phyloP scores from a whole-genome alignment of 1,140 invertebrate genomes.

The Vollenhovia emeryi region DNA sequence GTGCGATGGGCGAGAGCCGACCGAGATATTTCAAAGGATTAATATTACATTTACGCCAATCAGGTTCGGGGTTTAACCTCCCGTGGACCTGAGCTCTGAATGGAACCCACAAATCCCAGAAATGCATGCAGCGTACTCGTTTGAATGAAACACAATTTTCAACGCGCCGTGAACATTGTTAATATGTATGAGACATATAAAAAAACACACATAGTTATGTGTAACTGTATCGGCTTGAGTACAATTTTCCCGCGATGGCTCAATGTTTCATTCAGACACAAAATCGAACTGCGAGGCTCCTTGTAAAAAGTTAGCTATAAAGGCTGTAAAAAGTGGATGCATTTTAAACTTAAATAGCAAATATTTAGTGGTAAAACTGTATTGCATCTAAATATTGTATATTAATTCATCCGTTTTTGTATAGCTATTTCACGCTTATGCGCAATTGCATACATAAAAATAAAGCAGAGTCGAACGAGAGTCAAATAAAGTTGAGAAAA shows the following conservation, averaged over 20 bases:
- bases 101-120: constrained; percentile 1
- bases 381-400: not conserved
- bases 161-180: not conserved
- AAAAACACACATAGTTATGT: not conserved
- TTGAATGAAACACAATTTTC: constrained; percentile 29
- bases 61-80: constrained; percentile 17
- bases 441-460: not conserved
- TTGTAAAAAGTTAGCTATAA: constrained; percentile 7
- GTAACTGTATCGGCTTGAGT: not conserved
- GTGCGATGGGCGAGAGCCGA: not conserved
- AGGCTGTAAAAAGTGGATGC: no score
- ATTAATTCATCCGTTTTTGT: not conserved
- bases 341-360: not conserved
- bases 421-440: not conserved
- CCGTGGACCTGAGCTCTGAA: not conserved
- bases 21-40: constrained; percentile 40
- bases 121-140: not conserved
- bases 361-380: not conserved
- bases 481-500: not conserved
- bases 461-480: not conserved
- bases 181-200: not conserved
- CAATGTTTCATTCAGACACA: not conserved
- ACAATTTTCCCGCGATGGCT: not conserved
- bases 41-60: constrained; percentile 33
- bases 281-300: not conserved